These are phyloP conservation scores for Nemapogon koenigi DNA, from an alignment of 2,888 invertebrate species.

Conservation along the genomic window DNA sequence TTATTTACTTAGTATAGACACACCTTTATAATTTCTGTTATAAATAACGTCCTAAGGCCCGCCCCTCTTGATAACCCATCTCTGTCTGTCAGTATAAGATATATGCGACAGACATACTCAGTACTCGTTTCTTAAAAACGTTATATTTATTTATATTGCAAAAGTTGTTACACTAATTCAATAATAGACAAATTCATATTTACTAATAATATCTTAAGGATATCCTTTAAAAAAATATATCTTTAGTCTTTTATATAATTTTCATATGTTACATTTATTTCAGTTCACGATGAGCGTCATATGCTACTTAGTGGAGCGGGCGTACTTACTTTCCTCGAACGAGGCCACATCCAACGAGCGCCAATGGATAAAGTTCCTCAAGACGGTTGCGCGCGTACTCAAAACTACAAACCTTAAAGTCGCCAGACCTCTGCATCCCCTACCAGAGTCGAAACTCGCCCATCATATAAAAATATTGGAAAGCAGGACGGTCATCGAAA, in stretches of 20 bases:
- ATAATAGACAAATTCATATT: too few relatives aligned
- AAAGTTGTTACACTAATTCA: too few relatives aligned
- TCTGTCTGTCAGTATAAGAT: too few relatives aligned
- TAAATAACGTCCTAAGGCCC: too few relatives aligned
- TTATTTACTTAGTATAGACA: too few relatives aligned
- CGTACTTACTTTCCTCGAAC: conserved; percentile 34
- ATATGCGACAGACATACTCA: too few relatives aligned
- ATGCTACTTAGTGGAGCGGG: conserved; percentile 41
- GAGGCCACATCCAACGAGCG: conserved; percentile 49
- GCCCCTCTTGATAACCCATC: too few relatives aligned
- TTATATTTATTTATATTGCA: too few relatives aligned
- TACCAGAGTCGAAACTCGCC: conserved; percentile 29
- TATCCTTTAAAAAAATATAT: neutral
- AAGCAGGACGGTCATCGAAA: conserved; percentile 44
- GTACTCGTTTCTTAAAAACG: too few relatives aligned
- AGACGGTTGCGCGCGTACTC: conserved; percentile 50
- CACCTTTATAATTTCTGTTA: too few relatives aligned
- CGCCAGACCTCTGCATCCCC: conserved; percentile 30
- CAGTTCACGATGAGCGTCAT: conserved; percentile 48
- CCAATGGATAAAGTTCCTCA: conserved; percentile 63
- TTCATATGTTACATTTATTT: conserved; percentile 17
- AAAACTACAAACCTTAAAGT: conserved; percentile 36
- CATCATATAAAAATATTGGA: conserved; percentile 41
- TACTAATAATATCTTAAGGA: too few relatives aligned
- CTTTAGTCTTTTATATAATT: neutral